A percentile compares a stretch with the other conserved stretches of the same genome.
phyloP scores from a whole-genome alignment of 1,140 invertebrate genomes.

The Drosophila neocordata region DNA sequence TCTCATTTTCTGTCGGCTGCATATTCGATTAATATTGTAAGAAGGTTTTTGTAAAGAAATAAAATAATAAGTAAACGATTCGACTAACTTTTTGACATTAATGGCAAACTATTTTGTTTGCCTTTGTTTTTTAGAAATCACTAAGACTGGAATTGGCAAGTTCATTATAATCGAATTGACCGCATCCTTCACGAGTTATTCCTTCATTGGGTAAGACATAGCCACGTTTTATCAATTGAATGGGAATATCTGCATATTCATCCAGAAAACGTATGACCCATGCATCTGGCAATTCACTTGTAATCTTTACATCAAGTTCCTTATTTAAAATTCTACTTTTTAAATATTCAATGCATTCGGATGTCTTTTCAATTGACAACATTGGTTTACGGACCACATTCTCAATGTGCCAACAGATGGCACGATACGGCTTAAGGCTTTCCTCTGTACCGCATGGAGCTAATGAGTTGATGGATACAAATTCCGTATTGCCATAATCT shows the following conservation, averaged over 20 bases:
- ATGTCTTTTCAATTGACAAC: not conserved
- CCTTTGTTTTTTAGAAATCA: not conserved
- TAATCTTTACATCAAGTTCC: slow-evolving; percentile 43
- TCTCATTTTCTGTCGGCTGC: not conserved
- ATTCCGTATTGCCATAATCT: slow-evolving; percentile 71
- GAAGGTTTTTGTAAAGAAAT: not conserved
- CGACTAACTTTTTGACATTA: not conserved
- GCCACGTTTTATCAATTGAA: slow-evolving; percentile 31
- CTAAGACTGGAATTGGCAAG: not conserved
- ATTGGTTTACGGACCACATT: slow-evolving; percentile 18
- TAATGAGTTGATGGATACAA: slow-evolving; percentile 45
- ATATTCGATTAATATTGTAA: not conserved
- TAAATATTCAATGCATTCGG: slow-evolving; percentile 50
- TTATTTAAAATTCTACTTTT: slow-evolving; percentile 49
- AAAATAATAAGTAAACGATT: not conserved
- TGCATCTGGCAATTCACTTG: slow-evolving; percentile 38
- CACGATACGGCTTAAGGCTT: slow-evolving; percentile 53
- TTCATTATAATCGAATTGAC: not conserved
- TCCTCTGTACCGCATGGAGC: slow-evolving; percentile 39
- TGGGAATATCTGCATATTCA: slow-evolving; percentile 4
- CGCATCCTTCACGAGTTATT: too few species aligned
- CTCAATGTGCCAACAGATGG: slow-evolving; percentile 51
- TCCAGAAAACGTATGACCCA: slow-evolving; percentile 32
- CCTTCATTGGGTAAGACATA: slow-evolving; percentile 31
- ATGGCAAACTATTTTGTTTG: not conserved